Base-by-base conservation (phyloP, 1,140 invertebrate genomes). In the Drosophila nigrodunni region DNA sequence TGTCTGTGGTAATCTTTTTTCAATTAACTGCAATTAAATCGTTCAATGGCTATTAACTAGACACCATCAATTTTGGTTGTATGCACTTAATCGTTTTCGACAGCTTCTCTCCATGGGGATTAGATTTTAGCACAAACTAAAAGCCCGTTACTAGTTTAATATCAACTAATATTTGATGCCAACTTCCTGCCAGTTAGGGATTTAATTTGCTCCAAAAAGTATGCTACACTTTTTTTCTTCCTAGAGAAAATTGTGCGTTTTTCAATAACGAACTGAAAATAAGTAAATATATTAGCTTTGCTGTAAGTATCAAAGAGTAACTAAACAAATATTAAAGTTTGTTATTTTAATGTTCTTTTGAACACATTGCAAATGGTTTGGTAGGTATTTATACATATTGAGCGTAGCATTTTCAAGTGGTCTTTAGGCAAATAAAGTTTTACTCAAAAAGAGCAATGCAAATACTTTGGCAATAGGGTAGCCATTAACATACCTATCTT, bases 381-480 rank as follows among this genome's bases (percentile, higher is more conserved):
- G 2, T 1, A 2, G 2, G 25, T 30, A 30, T 30, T 30, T 1
- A 6, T 6, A 30, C 25, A 30, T 30, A 30, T 30, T 30, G 25
- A 30, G 3, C 0, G 25, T 5, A 30, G 25, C 2, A 30, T 30
- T 30, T 5, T 2, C 0, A 30, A 30, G 3, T 30, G 25, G 3
- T 30, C 25, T 41, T 41, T 41, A 55, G 3, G 49, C 25, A 55
- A 55, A 57, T 34, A 37, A 21, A 70, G 15, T 64, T 50, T 69
- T 15, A 13, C 9, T n/a, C 8, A 35, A 70, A 35, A 70, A 72
- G 15, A 21, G 34, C 61, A 43, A 57, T 13, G 35, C 52, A 72
- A 72, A 72, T 58, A 65, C 59, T 58, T 44, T 13, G 10, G 34
- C 44, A 39, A 50, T 65, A 41, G 41, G 54, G 52, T 72, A 58